These are phyloP conservation scores for Turritopsis rubra DNA, from an alignment of 30 jellyfish, hydroid and myxozoan species.

Conservation along the genomic window DNA sequence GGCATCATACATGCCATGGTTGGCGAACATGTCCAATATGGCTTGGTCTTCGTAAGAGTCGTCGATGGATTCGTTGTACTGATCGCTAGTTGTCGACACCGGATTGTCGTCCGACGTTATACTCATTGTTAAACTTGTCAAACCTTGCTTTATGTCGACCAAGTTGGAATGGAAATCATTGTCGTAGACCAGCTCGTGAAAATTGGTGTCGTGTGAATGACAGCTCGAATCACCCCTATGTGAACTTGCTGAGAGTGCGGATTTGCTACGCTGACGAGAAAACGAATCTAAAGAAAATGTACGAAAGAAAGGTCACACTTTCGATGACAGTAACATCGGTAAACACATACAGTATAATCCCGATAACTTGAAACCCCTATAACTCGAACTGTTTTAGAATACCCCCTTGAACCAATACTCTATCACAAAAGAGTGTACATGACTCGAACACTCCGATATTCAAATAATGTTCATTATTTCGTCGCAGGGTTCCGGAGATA, in stretches of 20 bases:
- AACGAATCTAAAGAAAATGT: neutral
- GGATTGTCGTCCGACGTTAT: neutral
- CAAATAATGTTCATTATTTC: no score
- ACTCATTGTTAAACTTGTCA: neutral
- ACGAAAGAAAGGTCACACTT: neutral
- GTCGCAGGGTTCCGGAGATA: no score
- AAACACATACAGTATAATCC: neutral
- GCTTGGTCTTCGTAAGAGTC: conserved; percentile 28
- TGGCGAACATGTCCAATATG: conserved; percentile 6
- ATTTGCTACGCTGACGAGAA: conserved; percentile 14
- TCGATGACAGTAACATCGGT: neutral
- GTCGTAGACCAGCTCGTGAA: neutral
- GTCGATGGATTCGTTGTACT: conserved; percentile 25
- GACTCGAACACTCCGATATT: no score
- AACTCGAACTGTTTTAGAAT: no score
- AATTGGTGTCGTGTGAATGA: conserved; percentile 10
- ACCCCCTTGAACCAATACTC: no score
- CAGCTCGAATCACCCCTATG: neutral
- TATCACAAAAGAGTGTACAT: no score
- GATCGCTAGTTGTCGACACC: conserved; percentile 2
- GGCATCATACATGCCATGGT: conserved; percentile 7
- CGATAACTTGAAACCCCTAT: no score
- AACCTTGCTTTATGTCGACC: neutral
- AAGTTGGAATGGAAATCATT: neutral
- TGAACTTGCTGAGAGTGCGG: neutral